Conservation (phyloP, 2,113 vertebrate genomes). For the Glareola pratincola region DNA sequence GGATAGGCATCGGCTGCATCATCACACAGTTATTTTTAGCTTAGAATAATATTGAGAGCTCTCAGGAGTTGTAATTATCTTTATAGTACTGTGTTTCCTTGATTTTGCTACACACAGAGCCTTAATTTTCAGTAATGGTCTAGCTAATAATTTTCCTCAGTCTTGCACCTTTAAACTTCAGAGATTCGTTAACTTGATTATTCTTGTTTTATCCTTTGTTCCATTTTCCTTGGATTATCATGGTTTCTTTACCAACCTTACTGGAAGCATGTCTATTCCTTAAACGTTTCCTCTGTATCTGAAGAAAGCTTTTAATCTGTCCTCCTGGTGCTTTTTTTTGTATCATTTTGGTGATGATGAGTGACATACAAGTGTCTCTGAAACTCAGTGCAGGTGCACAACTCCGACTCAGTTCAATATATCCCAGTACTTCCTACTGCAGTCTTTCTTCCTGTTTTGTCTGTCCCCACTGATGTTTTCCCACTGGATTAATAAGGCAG, state of each 20-base stretch:
- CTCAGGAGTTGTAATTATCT: background rate
- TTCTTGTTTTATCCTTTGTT: background rate
- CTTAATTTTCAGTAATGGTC: background rate
- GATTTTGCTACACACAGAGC: background rate
- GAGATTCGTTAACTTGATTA: background rate
- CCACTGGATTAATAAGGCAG: background rate
- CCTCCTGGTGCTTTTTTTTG: background rate
- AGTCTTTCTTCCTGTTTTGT: background rate
- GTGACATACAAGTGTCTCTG: background rate
- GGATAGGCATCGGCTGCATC: background rate
- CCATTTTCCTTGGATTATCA: background rate
- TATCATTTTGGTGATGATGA: background rate
- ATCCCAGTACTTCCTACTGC: background rate
- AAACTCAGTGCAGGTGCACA: background rate
- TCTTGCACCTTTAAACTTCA: background rate
- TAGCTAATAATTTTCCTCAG: background rate
- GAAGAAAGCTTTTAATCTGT: background rate
- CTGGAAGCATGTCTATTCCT: background rate
- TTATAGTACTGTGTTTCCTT: background rate
- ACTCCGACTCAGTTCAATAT: background rate
- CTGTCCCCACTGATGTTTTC: background rate
- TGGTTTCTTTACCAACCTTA: background rate
- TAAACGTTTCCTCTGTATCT: background rate
- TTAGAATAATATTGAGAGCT: background rate
- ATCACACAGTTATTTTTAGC: background rate